Percentiles rank a stretch among this genome's conserved stretches.
Evolutionary conservation across 2,888 invertebrate genomes (phyloP).

Genomic region (Tortricodes alternella): DNA sequence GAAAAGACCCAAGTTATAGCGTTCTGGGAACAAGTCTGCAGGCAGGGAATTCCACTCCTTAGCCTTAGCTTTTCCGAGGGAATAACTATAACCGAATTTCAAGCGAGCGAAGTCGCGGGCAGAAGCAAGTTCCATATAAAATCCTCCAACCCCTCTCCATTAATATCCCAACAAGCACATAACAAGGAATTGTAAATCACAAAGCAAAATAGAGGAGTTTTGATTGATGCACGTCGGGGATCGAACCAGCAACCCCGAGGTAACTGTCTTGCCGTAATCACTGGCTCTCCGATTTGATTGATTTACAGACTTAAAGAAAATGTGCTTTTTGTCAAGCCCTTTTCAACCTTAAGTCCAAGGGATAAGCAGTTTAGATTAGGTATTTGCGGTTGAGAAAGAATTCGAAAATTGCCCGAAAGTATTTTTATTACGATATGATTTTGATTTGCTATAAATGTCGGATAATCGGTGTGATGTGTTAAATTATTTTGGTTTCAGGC

Average conservation of each 20-base stretch:
- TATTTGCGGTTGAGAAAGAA: slow-evolving; percentile 31
- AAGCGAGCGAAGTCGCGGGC: no score
- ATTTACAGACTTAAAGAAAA: slow-evolving; percentile 42
- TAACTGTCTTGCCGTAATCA: slow-evolving; percentile 46
- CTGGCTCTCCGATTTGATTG: slow-evolving; percentile 43
- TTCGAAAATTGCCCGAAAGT: slow-evolving; percentile 32
- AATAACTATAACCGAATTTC: no score
- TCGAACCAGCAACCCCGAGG: slow-evolving; percentile 51
- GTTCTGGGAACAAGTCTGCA: no score
- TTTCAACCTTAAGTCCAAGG: slow-evolving; percentile 17
- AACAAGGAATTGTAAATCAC: slow-evolving; percentile 39
- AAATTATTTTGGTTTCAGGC: slow-evolving; percentile 10
- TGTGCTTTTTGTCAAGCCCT: slow-evolving; percentile 18
- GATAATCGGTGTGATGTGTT: slow-evolving; percentile 13
- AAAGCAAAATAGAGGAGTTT: slow-evolving; percentile 56
- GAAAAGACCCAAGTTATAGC: no score
- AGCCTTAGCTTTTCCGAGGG: no score
- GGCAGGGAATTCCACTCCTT: no score
- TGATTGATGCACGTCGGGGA: slow-evolving; percentile 63
- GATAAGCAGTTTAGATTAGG: not conserved
- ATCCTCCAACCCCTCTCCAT: not conserved
- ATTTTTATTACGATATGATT: slow-evolving; percentile 27
- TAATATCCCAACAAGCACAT: slow-evolving; percentile 8
- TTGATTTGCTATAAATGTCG: slow-evolving; percentile 35
- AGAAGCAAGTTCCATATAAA: not conserved